Evolutionary conservation across 2,113 vertebrate genomes (phyloP), one percentile per base, ranked within the genome.

Genomic region (Hucho hucho): DNA sequence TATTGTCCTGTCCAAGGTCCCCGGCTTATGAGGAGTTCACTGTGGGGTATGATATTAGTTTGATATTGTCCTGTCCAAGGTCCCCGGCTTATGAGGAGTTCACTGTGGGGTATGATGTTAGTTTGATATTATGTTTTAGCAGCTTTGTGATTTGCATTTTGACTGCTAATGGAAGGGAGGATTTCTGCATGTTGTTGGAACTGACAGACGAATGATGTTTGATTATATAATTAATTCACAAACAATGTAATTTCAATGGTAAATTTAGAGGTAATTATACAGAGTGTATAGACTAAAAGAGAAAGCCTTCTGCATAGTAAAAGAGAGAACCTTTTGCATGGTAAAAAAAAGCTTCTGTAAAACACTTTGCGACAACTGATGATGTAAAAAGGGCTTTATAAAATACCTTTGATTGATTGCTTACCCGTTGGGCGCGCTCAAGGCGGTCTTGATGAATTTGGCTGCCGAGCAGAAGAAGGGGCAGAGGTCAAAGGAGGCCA

Each of bases 381-480:
- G 47, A 49, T 49, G 47, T 49, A 16, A 12, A 49, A 13, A 13
- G 4, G 11, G 12, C 46, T 3, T 49, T 3, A 14, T 49, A 14
- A 49, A 13, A 49, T 49, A 4, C 29, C 29, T 37, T 37, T 37
- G 6, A 37, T 16, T 49, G 14, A 49, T 16, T 49, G 47, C 12
- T 4, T 81, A 95, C 93, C n/a, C 93, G 93, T 89, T 89, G 75
- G 86, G 86, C 53, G 83, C 86, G 79, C 91, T 92, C 83, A 94
- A 74, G 84, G 92, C 93, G 25, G 72, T 92, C 87, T 87, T 85
- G 81, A 96, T 96, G 85, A 96, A 96, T 77, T 90, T 89, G 82
- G 94, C 92, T 3, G 94, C 90, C 3, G 93, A 87, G 32, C 91
- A 84, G 86, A 95, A 95, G 87, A 95, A 95, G 81, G 91, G 75